phyloP scores from a whole-genome alignment of 2,113 vertebrate species.

The Nannobrachium achirus region DNA sequence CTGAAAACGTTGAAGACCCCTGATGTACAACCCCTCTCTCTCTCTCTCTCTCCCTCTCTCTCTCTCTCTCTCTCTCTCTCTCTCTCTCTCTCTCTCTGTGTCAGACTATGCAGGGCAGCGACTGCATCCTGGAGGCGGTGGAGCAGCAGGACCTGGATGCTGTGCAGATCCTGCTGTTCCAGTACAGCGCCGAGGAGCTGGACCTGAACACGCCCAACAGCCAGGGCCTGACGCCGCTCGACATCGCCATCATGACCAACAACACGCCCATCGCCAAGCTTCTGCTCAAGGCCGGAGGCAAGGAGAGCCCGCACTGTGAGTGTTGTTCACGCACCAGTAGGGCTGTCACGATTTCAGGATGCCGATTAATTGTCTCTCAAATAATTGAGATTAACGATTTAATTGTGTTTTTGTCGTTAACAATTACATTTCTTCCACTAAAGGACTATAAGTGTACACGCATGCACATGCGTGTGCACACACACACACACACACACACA shows the following conservation, averaged over 20 bases:
- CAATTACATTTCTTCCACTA: no score
- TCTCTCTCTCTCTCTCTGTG: background rate
- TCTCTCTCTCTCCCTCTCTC: no score
- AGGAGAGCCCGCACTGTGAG: constrained; percentile 97
- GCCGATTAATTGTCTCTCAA: no score
- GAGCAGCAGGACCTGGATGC: constrained; percentile 95
- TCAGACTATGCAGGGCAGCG: constrained; percentile 90
- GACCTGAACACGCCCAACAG: constrained; percentile 94
- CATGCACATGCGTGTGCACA: no score
- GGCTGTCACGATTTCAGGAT: no score
- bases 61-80: background rate
- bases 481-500: no score
- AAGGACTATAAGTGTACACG: no score
- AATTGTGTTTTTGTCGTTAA: no score
- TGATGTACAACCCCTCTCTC: no score
- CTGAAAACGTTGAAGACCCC: no score
- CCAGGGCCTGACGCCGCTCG: constrained; percentile 91
- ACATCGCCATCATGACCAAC: constrained; percentile 95
- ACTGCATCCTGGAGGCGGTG: constrained; percentile 92
- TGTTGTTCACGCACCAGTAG: constrained; percentile 43
- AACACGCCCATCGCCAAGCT: constrained; percentile 90
- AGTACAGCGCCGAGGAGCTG: constrained; percentile 90
- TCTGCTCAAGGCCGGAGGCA: constrained; percentile 89
- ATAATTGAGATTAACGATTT: no score
- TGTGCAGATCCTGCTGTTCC: constrained; percentile 91